Evolutionary conservation across 1,140 invertebrate species (phyloP), one percentile per base, ranked within the genome.

Genomic region (Ctenoplectra terminalis): DNA sequence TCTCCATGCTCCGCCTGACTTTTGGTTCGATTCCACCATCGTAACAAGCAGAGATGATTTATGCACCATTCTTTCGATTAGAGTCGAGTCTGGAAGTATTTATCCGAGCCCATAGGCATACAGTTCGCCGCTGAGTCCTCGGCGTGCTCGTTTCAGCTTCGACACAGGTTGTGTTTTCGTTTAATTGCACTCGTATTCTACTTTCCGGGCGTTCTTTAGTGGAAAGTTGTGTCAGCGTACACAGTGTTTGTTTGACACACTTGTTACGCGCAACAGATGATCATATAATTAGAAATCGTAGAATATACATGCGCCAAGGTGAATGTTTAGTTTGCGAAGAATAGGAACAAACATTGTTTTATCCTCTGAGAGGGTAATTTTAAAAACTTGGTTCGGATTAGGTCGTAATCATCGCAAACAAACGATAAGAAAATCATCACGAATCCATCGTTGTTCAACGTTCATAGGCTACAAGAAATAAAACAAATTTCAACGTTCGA

Each of bases 151-250:
- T 31, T 58, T 4, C 15, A 43, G 13, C n/a, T 34, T 60, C 56
- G 52, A 61, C 56, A 23, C 13, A 34, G 71, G 46, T 61, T 46
- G 43, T n/a, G 15, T 61, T 74, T 61, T 15, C 29, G 1, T 20
- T 29, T 74, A 61, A 74, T 74, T 74, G 56, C 56, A 1, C 43
- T n/a, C 26, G 48, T 66, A 66, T 69, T 69, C 46, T 34, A 50
- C 29, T 69, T 69, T 11, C 43, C 20, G 6, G 11, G 4, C 17
- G 17, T 23, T n/a, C 37, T 43, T 43, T 15, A 34, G 1, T 23
- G n/a, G 43, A 26, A 15, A 3, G 43, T 31, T 50, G 29, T 20
- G 66, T 69, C 66, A 23, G 20, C 66, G 43, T 20, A 48, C 26
- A 15, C 20, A 2, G 20, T 50, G 43, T 69, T 50, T 69, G 26